Percentiles rank a stretch among this genome's conserved stretches.
These are phyloP conservation scores for Ceyx erithaca DNA, from an alignment of 2,797 vertebrate genomes.

Conservation along the genomic window DNA sequence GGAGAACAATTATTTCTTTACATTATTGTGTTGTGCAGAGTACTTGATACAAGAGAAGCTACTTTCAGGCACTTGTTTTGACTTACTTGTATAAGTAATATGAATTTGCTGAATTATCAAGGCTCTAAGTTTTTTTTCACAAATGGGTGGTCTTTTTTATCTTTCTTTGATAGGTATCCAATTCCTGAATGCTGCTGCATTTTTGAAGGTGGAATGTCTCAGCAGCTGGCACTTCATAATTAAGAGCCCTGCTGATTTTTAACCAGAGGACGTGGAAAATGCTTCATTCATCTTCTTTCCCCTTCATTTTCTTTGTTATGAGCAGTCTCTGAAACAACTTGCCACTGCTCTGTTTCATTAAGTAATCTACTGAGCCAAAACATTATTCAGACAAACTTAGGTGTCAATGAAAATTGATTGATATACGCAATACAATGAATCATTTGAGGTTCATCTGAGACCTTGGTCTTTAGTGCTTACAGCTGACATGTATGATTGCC, in stretches of 20 bases:
- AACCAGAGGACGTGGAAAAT: not conserved
- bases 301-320: not conserved
- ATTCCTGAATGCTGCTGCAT: fast-evolving
- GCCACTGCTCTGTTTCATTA: conserved; percentile 13
- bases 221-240: not conserved
- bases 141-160: not conserved
- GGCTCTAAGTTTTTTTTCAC: not conserved
- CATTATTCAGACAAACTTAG: not conserved
- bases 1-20: not conserved
- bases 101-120: not conserved
- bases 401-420: not conserved
- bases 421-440: not conserved
- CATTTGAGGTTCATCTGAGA: not conserved
- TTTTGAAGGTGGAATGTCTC: not conserved
- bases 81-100: not conserved
- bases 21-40: not conserved
- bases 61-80: not conserved
- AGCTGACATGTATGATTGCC: not conserved
- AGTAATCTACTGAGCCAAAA: not conserved
- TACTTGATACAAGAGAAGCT: not conserved
- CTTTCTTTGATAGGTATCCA: not conserved
- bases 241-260: not conserved
- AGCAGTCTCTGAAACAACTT: not conserved
- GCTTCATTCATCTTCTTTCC: not conserved
- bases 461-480: not conserved